Base-by-base conservation (phyloP, 2,797 vertebrate genomes). In the Diplodus sargus region DNA sequence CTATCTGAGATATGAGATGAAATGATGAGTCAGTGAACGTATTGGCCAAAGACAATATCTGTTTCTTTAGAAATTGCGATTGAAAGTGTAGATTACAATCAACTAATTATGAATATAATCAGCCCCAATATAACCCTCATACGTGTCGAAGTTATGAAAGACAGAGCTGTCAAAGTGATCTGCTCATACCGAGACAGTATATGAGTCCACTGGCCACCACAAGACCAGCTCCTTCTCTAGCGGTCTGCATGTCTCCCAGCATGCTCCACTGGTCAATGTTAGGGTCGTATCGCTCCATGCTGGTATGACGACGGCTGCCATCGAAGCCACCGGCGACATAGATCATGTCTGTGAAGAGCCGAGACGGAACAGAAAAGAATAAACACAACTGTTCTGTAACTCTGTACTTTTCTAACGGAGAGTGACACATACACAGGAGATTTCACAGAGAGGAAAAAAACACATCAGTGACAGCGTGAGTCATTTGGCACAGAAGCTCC, bases 241-340 rank as follows among this genome's bases (percentile, higher is more conserved):
- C 98, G 0, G 98, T 99, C 92, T 99, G 98, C 98, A 99, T 99
- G 87, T 99, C 98, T 86, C 98, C 98, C 92, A 99, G 92, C 98
- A 99, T 99, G 84, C 97, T 99, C 98, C 98, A 99, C 92, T 99
- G 98, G 89, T 99, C 98, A 3, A 99, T 99, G 90, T 99, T 99
- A 0, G 98, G 98, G 93, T 99, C 98, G 0, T 99, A 99, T 25
- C 98, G 95, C 83, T 99, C 98, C 98, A 99, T 99, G 56, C 98
- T 99, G 79, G 98, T 99, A 81, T 99, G 98, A 4, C 98, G 96
- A 13, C 98, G 94, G 88, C 97, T 99, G 12, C 98, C 98, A 9
- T 99, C 98, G 23, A 99, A 99, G 15, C 98, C 98, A 0, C 98
- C 98, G 0, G 98, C 98, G 4, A 99, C 98, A 10, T 99, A 99